Conservation (phyloP, 1,140 invertebrate species). For the Drosophila leontia region DNA sequence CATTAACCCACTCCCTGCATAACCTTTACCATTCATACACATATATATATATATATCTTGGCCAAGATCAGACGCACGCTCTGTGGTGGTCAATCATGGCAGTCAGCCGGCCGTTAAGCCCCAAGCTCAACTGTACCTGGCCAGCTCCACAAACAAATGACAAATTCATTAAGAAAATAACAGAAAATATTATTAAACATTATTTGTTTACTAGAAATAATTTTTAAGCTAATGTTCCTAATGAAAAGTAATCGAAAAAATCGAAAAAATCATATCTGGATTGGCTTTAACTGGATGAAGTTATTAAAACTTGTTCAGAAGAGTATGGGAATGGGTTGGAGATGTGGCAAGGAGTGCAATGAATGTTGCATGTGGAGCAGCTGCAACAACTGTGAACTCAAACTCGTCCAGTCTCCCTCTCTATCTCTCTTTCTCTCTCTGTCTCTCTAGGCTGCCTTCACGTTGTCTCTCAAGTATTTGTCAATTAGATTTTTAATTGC, state of each 20-base stretch:
- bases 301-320: conserved; percentile 69
- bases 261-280: background rate
- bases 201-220: conserved; percentile 3
- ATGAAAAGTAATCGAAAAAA: conserved; percentile 6
- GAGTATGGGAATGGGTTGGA: conserved; percentile 5
- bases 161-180: background rate
- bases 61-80: conserved; percentile 20
- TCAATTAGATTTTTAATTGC: conserved; percentile 84
- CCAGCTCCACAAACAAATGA: conserved; percentile 13
- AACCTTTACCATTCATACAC: background rate
- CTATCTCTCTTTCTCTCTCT: background rate
- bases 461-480: conserved; percentile 80
- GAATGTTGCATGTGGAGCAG: conserved; percentile 64
- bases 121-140: conserved; percentile 64
- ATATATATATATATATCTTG: background rate
- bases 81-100: conserved; percentile 62
- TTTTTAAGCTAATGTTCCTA: background rate
- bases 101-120: conserved; percentile 70
- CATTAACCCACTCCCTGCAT: background rate
- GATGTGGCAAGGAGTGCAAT: conserved; percentile 26
- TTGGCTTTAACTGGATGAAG: conserved; percentile 59
- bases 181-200: background rate
- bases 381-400: conserved; percentile 52
- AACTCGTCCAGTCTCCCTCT: conserved; percentile 22
- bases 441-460: conserved; percentile 58